These are phyloP conservation scores for Mormyrops boulengeri DNA, from an alignment of 2,797 vertebrate species.

Conservation along the genomic window DNA sequence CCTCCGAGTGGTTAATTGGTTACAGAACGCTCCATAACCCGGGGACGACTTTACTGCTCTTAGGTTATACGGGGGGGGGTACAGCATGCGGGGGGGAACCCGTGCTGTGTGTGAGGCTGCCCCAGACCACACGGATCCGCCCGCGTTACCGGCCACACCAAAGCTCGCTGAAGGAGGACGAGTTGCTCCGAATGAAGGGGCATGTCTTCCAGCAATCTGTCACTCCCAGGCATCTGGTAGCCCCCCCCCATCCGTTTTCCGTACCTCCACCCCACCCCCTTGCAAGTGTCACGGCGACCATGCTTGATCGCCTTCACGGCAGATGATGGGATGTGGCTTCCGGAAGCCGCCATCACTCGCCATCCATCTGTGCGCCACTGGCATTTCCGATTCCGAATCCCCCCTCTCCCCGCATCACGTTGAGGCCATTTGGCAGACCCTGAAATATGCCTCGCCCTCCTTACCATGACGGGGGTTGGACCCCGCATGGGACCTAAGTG, in stretches of 20 bases:
- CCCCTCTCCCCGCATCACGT: background rate
- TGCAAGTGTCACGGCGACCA: conserved; percentile 32
- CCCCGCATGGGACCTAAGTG: background rate
- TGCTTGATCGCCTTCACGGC: conserved; percentile 30
- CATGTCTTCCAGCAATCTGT: conserved; percentile 33
- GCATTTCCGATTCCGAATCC: conserved; percentile 30
- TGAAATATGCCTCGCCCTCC: background rate
- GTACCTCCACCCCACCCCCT: background rate
- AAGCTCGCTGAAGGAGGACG: background rate
- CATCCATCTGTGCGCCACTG: conserved; percentile 25
- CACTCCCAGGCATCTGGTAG: conserved; percentile 36
- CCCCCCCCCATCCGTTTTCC: conserved; percentile 20
- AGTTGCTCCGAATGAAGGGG: conserved; percentile 18
- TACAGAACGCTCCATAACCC: conserved; percentile 73
- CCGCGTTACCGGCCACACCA: background rate
- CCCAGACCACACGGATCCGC: conserved; percentile 16
- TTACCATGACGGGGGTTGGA: background rate
- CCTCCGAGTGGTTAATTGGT: conserved; percentile 68
- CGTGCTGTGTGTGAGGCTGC: too few species aligned
- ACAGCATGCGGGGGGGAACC: too few species aligned
- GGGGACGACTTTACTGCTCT: conserved; percentile 48
- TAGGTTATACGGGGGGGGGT: conserved; percentile 57
- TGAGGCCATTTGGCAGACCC: background rate
- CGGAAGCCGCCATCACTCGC: conserved; percentile 39
- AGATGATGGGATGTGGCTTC: conserved; percentile 23